A percentile compares a stretch with the other conserved stretches of the same genome.
These are phyloP conservation scores for Clavelina lepadiformis DNA, from an alignment of 23 tunicate species.

Conservation along the genomic window DNA sequence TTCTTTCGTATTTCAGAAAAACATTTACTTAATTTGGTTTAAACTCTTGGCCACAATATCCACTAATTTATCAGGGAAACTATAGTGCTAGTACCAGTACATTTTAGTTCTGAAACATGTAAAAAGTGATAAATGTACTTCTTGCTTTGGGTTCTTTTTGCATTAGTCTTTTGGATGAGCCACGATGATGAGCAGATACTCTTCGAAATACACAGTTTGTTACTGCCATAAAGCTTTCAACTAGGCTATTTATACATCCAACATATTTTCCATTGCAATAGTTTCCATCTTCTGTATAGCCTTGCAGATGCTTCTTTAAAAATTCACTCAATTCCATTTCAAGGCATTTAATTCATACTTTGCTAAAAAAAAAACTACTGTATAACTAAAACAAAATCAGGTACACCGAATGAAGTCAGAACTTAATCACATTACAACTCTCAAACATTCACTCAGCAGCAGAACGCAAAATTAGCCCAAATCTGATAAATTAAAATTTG, in stretches of 20 bases:
- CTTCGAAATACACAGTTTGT: conserved; percentile 24
- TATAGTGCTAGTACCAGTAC: background rate
- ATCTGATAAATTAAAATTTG: too few relatives aligned
- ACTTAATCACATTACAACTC: too few relatives aligned
- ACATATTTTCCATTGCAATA: conserved; percentile 47
- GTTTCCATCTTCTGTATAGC: conserved; percentile 8
- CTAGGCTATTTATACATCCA: conserved; percentile 26
- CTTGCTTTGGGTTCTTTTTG: conserved; percentile 5
- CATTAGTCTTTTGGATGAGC: conserved; percentile 59
- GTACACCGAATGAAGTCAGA: too few relatives aligned
- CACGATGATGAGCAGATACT: conserved; percentile 36
- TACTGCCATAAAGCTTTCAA: conserved; percentile 48
- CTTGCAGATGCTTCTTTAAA: conserved; percentile 14
- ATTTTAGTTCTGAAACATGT: too few relatives aligned
- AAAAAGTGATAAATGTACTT: too few relatives aligned
- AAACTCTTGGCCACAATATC: background rate
- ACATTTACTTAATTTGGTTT: background rate
- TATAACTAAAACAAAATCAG: too few relatives aligned
- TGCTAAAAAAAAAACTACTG: too few relatives aligned
- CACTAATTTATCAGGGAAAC: background rate
- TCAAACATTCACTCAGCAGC: too few relatives aligned
- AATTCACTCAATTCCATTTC: background rate
- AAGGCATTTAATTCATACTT: too few relatives aligned
- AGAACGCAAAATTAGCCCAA: too few relatives aligned
- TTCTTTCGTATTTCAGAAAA: background rate